A percentile compares a stretch with the other conserved stretches of the same genome.
These are phyloP conservation scores for Celastrina argiolus DNA, from an alignment of 2,888 invertebrate species.

Conservation along the genomic window DNA sequence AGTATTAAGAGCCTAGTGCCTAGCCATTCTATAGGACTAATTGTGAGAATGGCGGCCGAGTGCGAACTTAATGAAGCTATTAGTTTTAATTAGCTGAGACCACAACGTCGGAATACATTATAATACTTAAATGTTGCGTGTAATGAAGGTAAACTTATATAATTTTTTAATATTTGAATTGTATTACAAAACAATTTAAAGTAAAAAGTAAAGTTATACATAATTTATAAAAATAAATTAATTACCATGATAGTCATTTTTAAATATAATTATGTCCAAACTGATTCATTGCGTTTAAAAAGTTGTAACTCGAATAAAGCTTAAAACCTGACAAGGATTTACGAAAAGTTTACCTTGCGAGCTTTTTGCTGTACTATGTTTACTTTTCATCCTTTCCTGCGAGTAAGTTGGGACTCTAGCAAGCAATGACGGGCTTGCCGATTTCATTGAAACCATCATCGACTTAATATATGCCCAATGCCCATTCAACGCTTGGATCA, in stretches of 20 bases:
- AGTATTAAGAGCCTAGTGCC: not conserved
- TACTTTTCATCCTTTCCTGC: no score
- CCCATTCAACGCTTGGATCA: no score
- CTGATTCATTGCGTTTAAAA: no score
- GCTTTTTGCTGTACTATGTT: no score
- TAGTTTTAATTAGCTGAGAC: slow-evolving; percentile 19
- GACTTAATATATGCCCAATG: no score
- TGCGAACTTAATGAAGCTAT: slow-evolving; percentile 4
- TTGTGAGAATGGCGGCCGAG: not conserved
- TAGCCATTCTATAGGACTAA: not conserved
- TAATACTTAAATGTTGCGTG: not conserved
- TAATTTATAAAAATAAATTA: not conserved
- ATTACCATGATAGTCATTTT: not conserved
- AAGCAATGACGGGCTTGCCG: no score
- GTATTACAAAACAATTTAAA: not conserved
- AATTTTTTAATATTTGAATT: not conserved
- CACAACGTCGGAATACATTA: not conserved
- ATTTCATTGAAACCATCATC: no score
- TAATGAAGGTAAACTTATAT: not conserved
- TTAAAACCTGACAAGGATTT: no score
- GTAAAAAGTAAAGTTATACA: not conserved
- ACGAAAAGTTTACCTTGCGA: no score
- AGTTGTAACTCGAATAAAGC: no score
- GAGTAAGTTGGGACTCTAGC: no score
- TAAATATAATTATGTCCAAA: no score